Percentiles rank a stretch among this genome's conserved stretches.
These are phyloP conservation scores for Pogona vitticeps DNA, from an alignment of 2,113 vertebrate genomes.

Conservation along the genomic window DNA sequence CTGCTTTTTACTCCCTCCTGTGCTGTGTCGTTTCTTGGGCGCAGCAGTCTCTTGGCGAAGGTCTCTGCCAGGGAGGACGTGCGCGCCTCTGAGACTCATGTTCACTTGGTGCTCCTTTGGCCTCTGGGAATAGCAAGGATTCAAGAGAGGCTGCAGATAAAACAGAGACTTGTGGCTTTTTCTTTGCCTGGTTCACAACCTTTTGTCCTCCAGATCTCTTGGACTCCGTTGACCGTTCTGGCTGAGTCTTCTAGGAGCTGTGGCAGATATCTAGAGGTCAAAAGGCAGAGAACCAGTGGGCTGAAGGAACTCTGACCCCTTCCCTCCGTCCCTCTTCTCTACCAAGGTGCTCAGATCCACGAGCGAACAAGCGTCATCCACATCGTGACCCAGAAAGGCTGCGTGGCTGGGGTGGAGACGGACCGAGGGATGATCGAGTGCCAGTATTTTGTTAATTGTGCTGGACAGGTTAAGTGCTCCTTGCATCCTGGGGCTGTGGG, in stretches of 20 bases:
- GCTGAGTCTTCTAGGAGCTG: too few species aligned
- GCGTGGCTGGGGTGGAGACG: constrained; percentile 88
- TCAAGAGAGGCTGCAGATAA: neutral
- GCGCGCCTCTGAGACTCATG: neutral
- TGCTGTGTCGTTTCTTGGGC: too few species aligned
- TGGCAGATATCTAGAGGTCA: neutral
- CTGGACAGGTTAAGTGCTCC: constrained; percentile 87
- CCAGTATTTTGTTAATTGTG: constrained; percentile 96
- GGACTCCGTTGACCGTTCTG: too few species aligned
- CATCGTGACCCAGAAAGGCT: constrained; percentile 85
- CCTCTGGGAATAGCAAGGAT: too few species aligned
- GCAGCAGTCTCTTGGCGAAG: neutral
- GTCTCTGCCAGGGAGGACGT: too few species aligned
- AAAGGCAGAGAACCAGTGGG: neutral
- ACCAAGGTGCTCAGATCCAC: constrained; percentile 89
- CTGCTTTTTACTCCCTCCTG: neutral
- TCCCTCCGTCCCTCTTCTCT: constrained; percentile 11
- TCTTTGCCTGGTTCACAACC: neutral
- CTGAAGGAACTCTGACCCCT: neutral
- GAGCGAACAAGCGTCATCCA: constrained; percentile 90
- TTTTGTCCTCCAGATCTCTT: too few species aligned
- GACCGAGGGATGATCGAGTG: constrained; percentile 92
- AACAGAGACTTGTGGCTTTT: neutral
- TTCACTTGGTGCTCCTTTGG: neutral
- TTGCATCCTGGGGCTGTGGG: neutral